phyloP scores from a whole-genome alignment of 1,140 invertebrate species.

The Caenorhabditis briggsae region DNA sequence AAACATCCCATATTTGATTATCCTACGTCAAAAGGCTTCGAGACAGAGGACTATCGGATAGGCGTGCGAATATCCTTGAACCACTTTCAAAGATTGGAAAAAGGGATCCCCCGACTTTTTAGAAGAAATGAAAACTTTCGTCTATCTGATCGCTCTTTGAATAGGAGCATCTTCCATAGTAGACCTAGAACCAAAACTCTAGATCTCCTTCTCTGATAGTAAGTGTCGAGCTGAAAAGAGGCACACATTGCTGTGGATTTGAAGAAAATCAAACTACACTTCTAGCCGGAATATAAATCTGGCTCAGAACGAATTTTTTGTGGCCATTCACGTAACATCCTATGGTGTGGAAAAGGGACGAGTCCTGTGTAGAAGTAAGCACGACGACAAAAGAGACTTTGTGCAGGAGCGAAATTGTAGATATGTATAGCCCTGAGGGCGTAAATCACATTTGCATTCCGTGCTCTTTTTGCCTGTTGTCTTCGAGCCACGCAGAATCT shows the following conservation, averaged over 20 bases:
- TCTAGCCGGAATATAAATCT: constrained; percentile 3
- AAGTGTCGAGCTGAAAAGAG: neutral
- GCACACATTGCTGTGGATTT: neutral
- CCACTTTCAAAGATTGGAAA: neutral
- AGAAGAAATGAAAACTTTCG: neutral
- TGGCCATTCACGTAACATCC: constrained; percentile 23
- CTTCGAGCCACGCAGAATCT: constrained; percentile 19
- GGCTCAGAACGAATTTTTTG: constrained; percentile 18
- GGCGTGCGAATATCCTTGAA: constrained; percentile 8
- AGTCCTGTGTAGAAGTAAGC: neutral
- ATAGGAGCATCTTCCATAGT: neutral
- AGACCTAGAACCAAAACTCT: neutral
- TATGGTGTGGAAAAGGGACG: neutral
- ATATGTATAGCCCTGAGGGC: constrained; percentile 54
- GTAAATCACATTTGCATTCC: constrained; percentile 54
- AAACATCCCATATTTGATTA: constrained; percentile 45
- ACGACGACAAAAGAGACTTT: constrained; percentile 52
- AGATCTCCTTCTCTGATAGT: neutral
- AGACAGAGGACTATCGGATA: constrained; percentile 12
- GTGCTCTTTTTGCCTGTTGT: constrained; percentile 47
- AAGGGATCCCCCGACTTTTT: neutral
- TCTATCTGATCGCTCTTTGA: constrained; percentile 23
- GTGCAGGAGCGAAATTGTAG: constrained; percentile 36
- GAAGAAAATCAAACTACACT: constrained; percentile 26
- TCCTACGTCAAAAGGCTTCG: constrained; percentile 37